phyloP scores from a whole-genome alignment of 2,113 vertebrate species.

The Procavia capensis region DNA sequence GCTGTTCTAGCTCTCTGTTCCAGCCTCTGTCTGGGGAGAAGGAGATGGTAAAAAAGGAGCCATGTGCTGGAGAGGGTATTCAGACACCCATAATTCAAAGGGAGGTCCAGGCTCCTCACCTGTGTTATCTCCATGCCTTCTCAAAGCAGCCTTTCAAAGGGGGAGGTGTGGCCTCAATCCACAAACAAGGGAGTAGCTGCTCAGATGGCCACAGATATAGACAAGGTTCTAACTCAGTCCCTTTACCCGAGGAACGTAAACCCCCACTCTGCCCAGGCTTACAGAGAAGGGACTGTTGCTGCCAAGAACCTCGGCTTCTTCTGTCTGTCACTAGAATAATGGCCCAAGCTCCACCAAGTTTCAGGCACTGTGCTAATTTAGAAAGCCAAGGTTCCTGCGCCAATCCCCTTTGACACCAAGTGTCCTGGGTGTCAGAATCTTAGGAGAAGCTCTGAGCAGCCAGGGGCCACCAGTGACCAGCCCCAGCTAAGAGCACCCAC shows the following conservation, averaged over 20 bases:
- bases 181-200: background rate
- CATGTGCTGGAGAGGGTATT: background rate
- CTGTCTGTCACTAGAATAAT: background rate
- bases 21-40: too few relatives aligned
- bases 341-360: background rate
- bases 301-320: background rate
- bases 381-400: background rate
- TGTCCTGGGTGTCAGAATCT: too few relatives aligned
- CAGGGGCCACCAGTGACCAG: background rate
- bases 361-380: background rate
- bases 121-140: background rate
- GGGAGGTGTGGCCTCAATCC: background rate
- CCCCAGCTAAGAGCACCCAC: background rate
- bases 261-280: rapidly evolving
- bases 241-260: background rate
- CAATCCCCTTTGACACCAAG: background rate
- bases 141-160: background rate
- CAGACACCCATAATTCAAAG: background rate
- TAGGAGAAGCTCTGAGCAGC: background rate
- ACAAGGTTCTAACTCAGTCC: background rate
- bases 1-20: too few relatives aligned
- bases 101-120: too few relatives aligned
- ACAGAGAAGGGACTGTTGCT: background rate
- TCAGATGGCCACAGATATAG: background rate
- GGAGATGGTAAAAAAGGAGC: too few relatives aligned